These are phyloP conservation scores for Apistogramma diplotaenia DNA, from an alignment of 2,113 vertebrate species.

Conservation along the genomic window DNA sequence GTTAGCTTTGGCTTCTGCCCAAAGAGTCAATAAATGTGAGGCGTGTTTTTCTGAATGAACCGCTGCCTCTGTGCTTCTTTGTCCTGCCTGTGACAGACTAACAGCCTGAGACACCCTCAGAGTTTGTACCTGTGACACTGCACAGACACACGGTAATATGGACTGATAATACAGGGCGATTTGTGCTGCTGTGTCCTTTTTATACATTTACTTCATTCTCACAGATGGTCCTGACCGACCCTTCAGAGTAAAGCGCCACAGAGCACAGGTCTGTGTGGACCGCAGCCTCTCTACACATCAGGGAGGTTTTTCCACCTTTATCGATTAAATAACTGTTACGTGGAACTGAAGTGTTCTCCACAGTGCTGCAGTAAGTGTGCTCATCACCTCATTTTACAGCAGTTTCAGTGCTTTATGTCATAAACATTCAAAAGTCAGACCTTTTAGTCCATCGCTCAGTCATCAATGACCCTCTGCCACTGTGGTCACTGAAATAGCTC, in stretches of 20 bases:
- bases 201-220: neutral
- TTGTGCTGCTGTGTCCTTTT: neutral
- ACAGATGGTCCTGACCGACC: neutral
- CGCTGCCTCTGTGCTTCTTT: neutral
- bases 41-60: conserved; percentile 34
- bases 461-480: neutral
- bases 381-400: no score
- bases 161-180: no score
- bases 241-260: neutral
- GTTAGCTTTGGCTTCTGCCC: conserved; percentile 2
- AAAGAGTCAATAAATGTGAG: conserved; percentile 45
- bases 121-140: neutral
- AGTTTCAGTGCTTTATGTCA: neutral
- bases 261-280: no score
- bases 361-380: neutral
- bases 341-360: neutral
- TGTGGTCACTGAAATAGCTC: neutral
- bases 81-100: neutral
- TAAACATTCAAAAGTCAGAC: no score
- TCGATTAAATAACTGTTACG: neutral
- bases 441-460: neutral
- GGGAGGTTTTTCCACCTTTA: neutral
- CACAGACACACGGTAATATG: neutral
- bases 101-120: neutral
- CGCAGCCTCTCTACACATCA: no score